Evolutionary conservation across 2,888 invertebrate species (phyloP).

Genomic region (Platerodrilus igneus): DNA sequence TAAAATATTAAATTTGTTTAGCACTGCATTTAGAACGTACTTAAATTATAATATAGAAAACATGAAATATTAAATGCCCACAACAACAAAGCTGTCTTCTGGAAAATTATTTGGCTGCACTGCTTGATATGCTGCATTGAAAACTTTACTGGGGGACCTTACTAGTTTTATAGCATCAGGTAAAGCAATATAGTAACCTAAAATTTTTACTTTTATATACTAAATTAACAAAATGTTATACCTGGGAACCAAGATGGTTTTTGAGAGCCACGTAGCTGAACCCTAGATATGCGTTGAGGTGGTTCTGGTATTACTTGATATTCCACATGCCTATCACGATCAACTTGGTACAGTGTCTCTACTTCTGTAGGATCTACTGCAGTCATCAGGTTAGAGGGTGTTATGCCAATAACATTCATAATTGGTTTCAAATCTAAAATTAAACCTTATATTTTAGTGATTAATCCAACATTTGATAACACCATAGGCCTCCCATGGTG

Average conservation of each 20-base stretch:
- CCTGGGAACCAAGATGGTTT: constrained; percentile 45
- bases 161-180: constrained; percentile 39
- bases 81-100: constrained; percentile 33
- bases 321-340: constrained; percentile 37
- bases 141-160: constrained; percentile 39
- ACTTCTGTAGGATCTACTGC: constrained; percentile 29
- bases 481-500: constrained; percentile 34
- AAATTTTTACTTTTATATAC: constrained; percentile 14
- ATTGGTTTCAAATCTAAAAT: constrained; percentile 32
- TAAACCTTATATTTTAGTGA: constrained; percentile 7
- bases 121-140: constrained; percentile 41
- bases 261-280: constrained; percentile 42
- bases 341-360: constrained; percentile 24
- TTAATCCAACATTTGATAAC: neutral
- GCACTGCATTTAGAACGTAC: neutral
- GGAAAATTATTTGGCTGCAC: constrained; percentile 42
- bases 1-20: no score
- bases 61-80: constrained; percentile 11
- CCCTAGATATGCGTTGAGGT: constrained; percentile 38
- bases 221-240: constrained; percentile 20
- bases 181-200: constrained; percentile 42
- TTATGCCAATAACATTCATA: constrained; percentile 25
- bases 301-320: constrained; percentile 41
- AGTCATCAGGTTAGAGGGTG: constrained; percentile 11
- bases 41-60: constrained; percentile 5